These are phyloP conservation scores for Malthinus seriepunctatus DNA, from an alignment of 2,888 invertebrate genomes.

Conservation along the genomic window DNA sequence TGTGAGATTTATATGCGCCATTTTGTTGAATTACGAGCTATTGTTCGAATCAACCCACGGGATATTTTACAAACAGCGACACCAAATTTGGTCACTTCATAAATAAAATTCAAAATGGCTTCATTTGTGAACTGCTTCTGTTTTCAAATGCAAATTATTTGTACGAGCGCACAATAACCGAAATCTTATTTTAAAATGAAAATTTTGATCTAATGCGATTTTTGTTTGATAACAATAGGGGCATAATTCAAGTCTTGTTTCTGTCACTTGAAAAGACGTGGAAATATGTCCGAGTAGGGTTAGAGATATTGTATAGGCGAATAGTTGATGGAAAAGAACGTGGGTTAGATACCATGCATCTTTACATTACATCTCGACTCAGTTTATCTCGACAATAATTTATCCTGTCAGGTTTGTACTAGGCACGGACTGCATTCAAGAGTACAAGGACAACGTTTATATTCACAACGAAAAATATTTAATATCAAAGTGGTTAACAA, in stretches of 20 bases:
- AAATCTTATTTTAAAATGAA: not conserved
- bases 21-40: conserved; percentile 53
- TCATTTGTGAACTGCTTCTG: conserved; percentile 52
- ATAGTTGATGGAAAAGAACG: conserved; percentile 50
- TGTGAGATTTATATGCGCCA: conserved; percentile 49
- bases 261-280: conserved; percentile 19
- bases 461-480: conserved; percentile 48
- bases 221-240: conserved; percentile 11
- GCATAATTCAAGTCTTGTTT: conserved; percentile 10
- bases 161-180: not conserved
- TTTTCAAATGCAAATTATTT: conserved; percentile 28
- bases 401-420: conserved; percentile 50
- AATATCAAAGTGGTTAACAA: conserved; percentile 50
- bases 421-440: conserved; percentile 49
- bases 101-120: conserved; percentile 56
- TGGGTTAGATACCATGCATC: conserved; percentile 54
- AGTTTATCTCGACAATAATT: conserved; percentile 52
- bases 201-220: conserved; percentile 4
- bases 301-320: conserved; percentile 31
- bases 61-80: conserved; percentile 54
- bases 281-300: conserved; percentile 15
- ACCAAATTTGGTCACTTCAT: conserved; percentile 57
- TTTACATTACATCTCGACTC: conserved; percentile 52
- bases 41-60: conserved; percentile 53
- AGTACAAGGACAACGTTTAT: conserved; percentile 47